Base-by-base conservation (phyloP, 2,113 vertebrate genomes). In the Noctilio leporinus region DNA sequence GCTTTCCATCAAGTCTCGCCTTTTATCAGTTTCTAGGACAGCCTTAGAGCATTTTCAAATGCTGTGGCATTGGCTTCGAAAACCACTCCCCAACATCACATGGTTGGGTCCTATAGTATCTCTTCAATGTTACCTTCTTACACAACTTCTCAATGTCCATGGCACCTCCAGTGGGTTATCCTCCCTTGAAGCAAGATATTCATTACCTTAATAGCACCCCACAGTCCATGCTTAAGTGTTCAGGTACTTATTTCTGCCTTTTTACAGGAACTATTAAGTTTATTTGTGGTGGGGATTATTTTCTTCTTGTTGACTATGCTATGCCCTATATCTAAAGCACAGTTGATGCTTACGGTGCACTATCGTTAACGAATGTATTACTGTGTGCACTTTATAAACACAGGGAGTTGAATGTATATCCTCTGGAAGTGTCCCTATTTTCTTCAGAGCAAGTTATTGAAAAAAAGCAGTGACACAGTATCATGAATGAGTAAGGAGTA, bases 321-420 rank as follows among this genome's bases (percentile, higher is more conserved):
- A 55, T 62, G 40, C 0, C 10, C 5, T 8, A 47, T 77, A 11
- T 10, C 1, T 57, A 33, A 1, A 2, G 10, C n/a, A 6, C 5
- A 43, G n/a, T 43, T 55, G 7, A 43, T 49, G 28, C 7, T 59
- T 7, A 11, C 35, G 5, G 0, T 86, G 15, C 1, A 30, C 28
- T 62, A 26, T 20, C 35, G 40, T 86, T 51, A 88, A 59, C 38
- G 33, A 91, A 15, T 67, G 7, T 28, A 28, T 40, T 64, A 38
- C 5, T 65, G 0, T 86, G 33, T 49, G 16, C 2, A 86, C 10
- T 45, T 81, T 14, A 24, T 59, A 78, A 82, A 8, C 26, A 33
- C 2, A 62, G 15, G 16, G 9, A 51, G 38, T 78, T 90, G 35
- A 82, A 9, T 24, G 7, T 3, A 22, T 5, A 8, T 75, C 67